phyloP scores from a whole-genome alignment of 1,140 invertebrate genomes.

The Oedothorax gibbosus region DNA sequence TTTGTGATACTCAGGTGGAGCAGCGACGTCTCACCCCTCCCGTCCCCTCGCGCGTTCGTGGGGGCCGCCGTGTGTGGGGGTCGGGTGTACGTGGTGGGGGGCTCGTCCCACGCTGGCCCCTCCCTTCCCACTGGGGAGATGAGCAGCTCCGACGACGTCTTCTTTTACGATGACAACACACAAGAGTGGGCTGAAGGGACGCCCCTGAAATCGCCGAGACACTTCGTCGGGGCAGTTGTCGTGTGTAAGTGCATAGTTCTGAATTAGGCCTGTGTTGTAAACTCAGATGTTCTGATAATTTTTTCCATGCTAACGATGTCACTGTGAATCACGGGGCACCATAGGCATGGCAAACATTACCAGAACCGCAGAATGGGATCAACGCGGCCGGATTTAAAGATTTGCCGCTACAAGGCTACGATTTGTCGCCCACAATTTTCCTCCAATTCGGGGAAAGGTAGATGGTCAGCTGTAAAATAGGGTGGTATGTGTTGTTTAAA shows the following conservation, averaged over 20 bases:
- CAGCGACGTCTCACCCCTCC: background rate
- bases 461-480: too few relatives aligned
- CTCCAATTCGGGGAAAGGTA: too few relatives aligned
- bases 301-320: too few relatives aligned
- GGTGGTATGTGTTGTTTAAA: too few relatives aligned
- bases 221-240: background rate
- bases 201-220: background rate
- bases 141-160: background rate
- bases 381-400: too few relatives aligned
- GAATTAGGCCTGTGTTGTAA: too few relatives aligned
- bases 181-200: background rate
- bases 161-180: background rate
- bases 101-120: background rate
- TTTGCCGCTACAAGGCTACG: too few relatives aligned
- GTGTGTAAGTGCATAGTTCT: slow-evolving; percentile 16
- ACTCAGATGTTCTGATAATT: too few relatives aligned
- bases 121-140: background rate
- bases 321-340: too few relatives aligned
- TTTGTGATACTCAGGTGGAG: slow-evolving; percentile 10
- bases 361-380: too few relatives aligned
- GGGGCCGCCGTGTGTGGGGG: background rate
- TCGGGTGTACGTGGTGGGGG: slow-evolving; percentile 12
- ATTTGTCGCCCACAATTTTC: too few relatives aligned
- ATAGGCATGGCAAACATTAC: too few relatives aligned
- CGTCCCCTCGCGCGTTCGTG: slow-evolving; percentile 10